Evolutionary conservation across 2,888 invertebrate species (phyloP).

Genomic region (Pasiphila rectangulata): DNA sequence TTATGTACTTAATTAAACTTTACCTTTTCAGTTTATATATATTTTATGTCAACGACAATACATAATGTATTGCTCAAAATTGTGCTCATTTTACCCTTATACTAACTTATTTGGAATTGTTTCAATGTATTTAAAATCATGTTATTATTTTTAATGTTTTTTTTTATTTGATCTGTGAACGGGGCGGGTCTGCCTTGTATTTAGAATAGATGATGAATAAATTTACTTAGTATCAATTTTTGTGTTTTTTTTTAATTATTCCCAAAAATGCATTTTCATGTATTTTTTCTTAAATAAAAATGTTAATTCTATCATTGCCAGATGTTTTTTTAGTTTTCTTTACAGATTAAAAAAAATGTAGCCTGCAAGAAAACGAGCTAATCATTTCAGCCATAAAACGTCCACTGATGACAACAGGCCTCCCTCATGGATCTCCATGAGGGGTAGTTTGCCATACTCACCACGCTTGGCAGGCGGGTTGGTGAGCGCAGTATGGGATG

Average conservation of each 20-base stretch:
- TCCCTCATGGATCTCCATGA: too few species aligned
- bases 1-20: constrained; percentile 41
- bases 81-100: constrained; percentile 66
- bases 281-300: too few species aligned
- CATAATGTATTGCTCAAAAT: constrained; percentile 70
- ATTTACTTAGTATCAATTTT: constrained; percentile 69
- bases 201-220: constrained; percentile 73
- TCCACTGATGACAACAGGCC: too few species aligned
- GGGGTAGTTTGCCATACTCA: too few species aligned
- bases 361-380: too few species aligned
- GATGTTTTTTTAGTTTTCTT: too few species aligned
- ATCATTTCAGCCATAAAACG: too few species aligned
- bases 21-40: constrained; percentile 33
- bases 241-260: constrained; percentile 46
- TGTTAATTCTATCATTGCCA: too few species aligned
- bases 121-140: constrained; percentile 38
- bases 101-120: constrained; percentile 48
- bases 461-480: too few species aligned
- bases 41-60: constrained; percentile 65
- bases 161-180: constrained; percentile 62
- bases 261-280: too few species aligned
- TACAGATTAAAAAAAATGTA: too few species aligned
- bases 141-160: constrained; percentile 47
- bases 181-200: constrained; percentile 58
- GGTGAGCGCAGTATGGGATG: too few species aligned